Conservation (phyloP, 2,888 invertebrate genomes). For the Drosophila planitibia region DNA sequence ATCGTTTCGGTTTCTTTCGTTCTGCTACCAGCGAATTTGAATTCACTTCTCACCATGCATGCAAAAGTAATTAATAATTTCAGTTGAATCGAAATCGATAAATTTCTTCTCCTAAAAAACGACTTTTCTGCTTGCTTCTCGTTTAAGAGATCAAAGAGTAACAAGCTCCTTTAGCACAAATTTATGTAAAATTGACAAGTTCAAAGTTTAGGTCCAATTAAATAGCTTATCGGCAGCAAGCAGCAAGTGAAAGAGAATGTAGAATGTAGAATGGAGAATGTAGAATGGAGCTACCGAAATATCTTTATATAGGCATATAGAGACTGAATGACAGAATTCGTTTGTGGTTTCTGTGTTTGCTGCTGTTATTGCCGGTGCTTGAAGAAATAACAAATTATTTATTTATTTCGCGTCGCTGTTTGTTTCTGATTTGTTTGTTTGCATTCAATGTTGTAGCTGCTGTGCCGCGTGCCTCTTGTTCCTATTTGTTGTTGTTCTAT, state of each 20-base stretch:
- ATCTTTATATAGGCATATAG: conserved; percentile 20
- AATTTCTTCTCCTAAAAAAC: background rate
- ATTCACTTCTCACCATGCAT: background rate
- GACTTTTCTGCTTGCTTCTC: background rate
- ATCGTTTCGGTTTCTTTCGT: background rate
- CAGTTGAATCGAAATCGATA: background rate
- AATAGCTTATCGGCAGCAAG: conserved; percentile 25
- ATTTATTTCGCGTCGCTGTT: conserved; percentile 66
- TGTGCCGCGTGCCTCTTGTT: background rate
- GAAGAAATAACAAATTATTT: conserved; percentile 58
- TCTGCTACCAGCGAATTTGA: background rate
- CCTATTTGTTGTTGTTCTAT: conserved; percentile 14
- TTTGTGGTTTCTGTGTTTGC: conserved; percentile 21
- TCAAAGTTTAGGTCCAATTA: conserved; percentile 26
- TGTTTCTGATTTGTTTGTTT: conserved; percentile 63
- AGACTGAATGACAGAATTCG: conserved; percentile 24
- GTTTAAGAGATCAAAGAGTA: background rate
- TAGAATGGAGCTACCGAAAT: background rate
- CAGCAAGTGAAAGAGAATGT: background rate
- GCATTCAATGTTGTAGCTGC: conserved; percentile 38
- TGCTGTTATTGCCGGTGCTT: conserved; percentile 34
- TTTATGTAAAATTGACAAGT: conserved; percentile 13
- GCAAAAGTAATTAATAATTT: background rate
- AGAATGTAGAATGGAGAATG: background rate
- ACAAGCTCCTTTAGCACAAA: background rate